Evolutionary conservation across 2,888 invertebrate genomes (phyloP), one percentile per base, ranked within the genome.

Genomic region (Meiosimyza platycephala): DNA sequence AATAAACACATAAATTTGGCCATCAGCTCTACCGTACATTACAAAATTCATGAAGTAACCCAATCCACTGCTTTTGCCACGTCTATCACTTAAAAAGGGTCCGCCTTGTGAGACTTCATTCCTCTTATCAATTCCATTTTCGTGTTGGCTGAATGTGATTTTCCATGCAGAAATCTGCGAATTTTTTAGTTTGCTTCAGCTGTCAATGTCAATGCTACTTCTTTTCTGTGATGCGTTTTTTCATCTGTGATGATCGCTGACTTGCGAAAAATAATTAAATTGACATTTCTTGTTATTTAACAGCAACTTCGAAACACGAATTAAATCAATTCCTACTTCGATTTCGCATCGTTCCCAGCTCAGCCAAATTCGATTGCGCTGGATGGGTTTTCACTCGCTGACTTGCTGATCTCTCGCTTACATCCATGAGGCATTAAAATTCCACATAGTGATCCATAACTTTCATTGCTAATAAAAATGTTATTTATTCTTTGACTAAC

Each of bases 281-380:
- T 77, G 79, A 78, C 78, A 77, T 77, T 75, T 72, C 72, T 67
- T 75, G 76, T 77, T 76, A 75, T 72, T 73, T 78, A 77, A 78
- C 77, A 78, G 75, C 40, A 22, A 50, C n/a, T 50, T 57, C 67
- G n/a, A 48, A 67, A 40, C 4, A 40, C 40, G 40, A 40, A 67
- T 57, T 55, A 18, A 47, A 55, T 33, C 67, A 22, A 47, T 1
- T 9, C 9, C 40, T 40, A 40, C 40, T 40, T 9, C 9, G 9
- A 40, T 40, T 50, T 52, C 4, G 28, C 51, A 65, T 65, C 50
- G 18, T 15, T 48, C 1, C 52, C 5, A 48, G 18, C 18, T 18
- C 48, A 6, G 47, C 3, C 7, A 28, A 48, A 18, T 22, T 3
- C 3, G 15, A 33, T n/a, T 54, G 40, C 33, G 52, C 55, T 28